Base-by-base conservation (phyloP, 2,113 vertebrate species). In the Chloebia gouldiae region DNA sequence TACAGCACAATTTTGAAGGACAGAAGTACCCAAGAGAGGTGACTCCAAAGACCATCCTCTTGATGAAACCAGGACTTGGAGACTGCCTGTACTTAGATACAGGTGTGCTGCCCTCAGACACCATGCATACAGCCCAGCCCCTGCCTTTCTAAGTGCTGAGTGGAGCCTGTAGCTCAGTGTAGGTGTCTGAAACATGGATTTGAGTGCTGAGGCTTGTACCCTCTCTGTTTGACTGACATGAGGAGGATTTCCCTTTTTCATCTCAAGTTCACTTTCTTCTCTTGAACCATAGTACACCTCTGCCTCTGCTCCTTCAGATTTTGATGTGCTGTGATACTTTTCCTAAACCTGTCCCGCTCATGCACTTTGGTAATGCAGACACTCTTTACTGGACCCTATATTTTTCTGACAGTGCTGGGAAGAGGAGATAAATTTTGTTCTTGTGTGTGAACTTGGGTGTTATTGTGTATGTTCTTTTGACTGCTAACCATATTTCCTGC, bases 401-500 rank as follows among this genome's bases (percentile, higher is more conserved):
- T 91, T 89, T 91, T 93, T 91, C 77, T 89, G 70, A 37, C 16
- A 86, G 86, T 7, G 20, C 69, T 93, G 85, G 80, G 76, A 92
- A 92, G 76, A 92, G 45, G 85, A 79, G 70, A 82, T 76, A 82
- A 65, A 93, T 80, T 78, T 78, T 89, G 37, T 76, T 95, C 81
- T 89, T 88, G 45, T 47, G 8, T 89, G 83, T 84, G 91, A 95
- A 66, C 92, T 88, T 56, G n/a, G 25, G 22, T 19, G 31, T 94
- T 94, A 79, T 63, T 19, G 13, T 80, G 60, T 60, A n/a, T 4
- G 14, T 66, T 95, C 86, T 86, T 92, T 89, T 68, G 57, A 68
- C 57, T 69, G 85, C 66, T 81, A 83, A 47, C 75, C 40, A 1
- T 86, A 49, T 90, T 96, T 96, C 92, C 96, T 96, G 92, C 84